These are phyloP conservation scores for Pygoscelis antarcticus DNA, from an alignment of 2,113 vertebrate genomes.

Conservation along the genomic window DNA sequence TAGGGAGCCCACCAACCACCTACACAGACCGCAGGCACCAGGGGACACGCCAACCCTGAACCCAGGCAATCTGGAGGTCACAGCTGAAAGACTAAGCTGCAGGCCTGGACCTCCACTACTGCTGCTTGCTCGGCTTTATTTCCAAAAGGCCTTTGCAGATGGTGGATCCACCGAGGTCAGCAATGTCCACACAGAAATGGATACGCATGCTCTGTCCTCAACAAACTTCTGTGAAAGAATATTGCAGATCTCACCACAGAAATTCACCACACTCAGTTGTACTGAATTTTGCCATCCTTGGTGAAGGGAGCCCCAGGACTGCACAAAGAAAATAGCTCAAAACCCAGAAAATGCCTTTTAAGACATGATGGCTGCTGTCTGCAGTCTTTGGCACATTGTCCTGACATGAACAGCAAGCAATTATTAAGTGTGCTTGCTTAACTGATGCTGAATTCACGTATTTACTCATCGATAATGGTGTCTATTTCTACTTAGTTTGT, in stretches of 20 bases:
- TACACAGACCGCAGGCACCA: background rate
- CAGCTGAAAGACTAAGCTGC: background rate
- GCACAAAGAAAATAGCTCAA: background rate
- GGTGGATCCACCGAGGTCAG: background rate
- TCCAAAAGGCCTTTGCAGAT: fast-evolving
- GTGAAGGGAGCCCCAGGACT: background rate
- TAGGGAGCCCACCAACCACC: background rate
- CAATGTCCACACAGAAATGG: fast-evolving
- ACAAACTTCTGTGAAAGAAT: background rate
- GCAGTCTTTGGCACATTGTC: background rate
- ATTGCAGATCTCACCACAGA: background rate
- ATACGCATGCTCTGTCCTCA: background rate
- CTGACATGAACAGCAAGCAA: constrained; percentile 22
- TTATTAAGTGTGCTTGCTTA: constrained; percentile 56
- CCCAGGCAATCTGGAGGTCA: background rate
- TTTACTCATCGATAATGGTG: constrained; percentile 63
- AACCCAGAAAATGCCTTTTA: background rate
- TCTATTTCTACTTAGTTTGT: constrained; percentile 59
- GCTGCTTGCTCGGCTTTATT: background rate
- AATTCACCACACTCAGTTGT: background rate
- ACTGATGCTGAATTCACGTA: constrained; percentile 58
- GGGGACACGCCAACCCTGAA: fast-evolving
- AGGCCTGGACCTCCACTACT: background rate
- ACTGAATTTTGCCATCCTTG: background rate
- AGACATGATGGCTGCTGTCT: background rate